These are phyloP conservation scores for Entomobrya proxima DNA, from an alignment of 2,888 invertebrate genomes.

Conservation along the genomic window DNA sequence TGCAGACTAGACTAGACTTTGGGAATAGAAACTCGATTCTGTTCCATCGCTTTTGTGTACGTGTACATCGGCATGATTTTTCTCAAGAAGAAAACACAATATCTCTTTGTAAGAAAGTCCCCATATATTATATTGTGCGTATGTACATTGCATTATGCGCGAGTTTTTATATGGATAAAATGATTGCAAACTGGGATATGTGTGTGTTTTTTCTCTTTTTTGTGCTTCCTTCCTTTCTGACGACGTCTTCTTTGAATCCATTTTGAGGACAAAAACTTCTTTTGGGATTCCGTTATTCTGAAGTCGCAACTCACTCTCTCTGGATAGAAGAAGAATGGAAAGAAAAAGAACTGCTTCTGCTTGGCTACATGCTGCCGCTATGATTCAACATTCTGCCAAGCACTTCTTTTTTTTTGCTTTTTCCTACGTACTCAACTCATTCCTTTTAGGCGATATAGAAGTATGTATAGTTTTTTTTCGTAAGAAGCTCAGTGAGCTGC, in stretches of 20 bases:
- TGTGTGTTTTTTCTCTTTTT: constrained; percentile 35
- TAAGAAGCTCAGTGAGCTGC: constrained; percentile 45
- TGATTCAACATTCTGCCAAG: constrained; percentile 62
- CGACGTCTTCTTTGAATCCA: constrained; percentile 48
- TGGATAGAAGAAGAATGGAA: constrained; percentile 35
- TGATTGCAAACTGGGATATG: constrained; percentile 40
- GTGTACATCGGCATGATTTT: constrained; percentile 10
- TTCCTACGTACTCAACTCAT: constrained; percentile 10
- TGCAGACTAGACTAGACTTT: constrained; percentile 53
- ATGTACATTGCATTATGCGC: neutral
- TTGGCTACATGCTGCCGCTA: constrained; percentile 49
- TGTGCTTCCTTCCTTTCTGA: constrained; percentile 42
- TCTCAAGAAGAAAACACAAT: neutral
- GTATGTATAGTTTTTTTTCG: constrained; percentile 14
- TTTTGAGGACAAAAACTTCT: constrained; percentile 63
- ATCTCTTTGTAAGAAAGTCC: neutral
- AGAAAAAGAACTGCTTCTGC: constrained; percentile 28
- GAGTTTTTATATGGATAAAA: constrained; percentile 51
- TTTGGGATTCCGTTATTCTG: constrained; percentile 61
- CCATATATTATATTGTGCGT: neutral
- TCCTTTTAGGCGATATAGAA: neutral
- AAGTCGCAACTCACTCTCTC: constrained; percentile 58
- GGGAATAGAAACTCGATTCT: constrained; percentile 38
- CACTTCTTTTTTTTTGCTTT: constrained; percentile 42
- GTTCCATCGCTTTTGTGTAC: neutral